These are phyloP conservation scores for Leguminivora glycinivorella DNA, from an alignment of 1,140 invertebrate species.

Conservation along the genomic window DNA sequence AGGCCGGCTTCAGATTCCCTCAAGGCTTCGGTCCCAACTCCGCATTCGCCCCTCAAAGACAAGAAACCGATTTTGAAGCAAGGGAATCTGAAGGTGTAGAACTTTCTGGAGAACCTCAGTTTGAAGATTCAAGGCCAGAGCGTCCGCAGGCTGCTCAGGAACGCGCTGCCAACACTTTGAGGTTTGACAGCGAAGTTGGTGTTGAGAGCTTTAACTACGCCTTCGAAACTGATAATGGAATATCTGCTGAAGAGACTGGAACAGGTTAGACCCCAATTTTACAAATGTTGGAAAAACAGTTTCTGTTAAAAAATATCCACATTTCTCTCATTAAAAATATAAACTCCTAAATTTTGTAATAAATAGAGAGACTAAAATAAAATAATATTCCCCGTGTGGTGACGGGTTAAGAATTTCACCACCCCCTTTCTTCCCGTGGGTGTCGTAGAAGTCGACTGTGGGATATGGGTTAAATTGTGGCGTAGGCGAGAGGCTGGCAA, in stretches of 20 bases:
- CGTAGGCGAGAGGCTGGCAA: no score
- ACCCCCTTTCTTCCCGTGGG: no score
- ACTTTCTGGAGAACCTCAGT: background rate
- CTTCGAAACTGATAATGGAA: conserved; percentile 84
- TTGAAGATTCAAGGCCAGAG: conserved; percentile 17
- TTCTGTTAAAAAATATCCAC: no score
- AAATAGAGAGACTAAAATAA: no score
- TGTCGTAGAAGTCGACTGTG: no score
- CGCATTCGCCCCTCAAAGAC: background rate
- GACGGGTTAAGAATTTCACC: no score
- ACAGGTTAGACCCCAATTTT: no score
- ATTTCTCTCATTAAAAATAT: no score
- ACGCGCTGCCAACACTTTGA: conserved; percentile 48
- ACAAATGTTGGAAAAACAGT: no score
- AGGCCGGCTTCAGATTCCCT: conserved; percentile 31
- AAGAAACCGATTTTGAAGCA: conserved; percentile 2
- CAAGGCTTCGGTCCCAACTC: background rate
- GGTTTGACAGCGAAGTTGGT: conserved; percentile 50
- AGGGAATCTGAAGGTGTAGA: background rate
- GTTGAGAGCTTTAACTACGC: conserved; percentile 71
- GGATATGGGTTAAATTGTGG: no score
- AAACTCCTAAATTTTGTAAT: no score
- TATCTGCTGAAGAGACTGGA: conserved; percentile 77
- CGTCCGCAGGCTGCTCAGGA: conserved; percentile 42
- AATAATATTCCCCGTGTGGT: no score